phyloP scores from a whole-genome alignment of 2,113 vertebrate species.

The Callipepla squamata region DNA sequence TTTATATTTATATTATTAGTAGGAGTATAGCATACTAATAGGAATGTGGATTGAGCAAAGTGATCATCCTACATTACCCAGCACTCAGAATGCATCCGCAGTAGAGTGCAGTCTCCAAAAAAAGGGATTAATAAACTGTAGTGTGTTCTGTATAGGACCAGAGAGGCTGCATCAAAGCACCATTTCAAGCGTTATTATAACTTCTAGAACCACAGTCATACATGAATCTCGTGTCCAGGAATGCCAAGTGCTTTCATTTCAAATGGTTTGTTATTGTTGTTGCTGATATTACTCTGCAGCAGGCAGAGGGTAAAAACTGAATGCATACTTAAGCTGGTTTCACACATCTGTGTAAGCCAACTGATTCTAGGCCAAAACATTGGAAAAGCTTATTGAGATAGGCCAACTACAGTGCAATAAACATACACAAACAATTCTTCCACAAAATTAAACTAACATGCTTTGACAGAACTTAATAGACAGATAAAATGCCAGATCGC shows the following conservation, averaged over 20 bases:
- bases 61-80: not conserved
- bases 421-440: not conserved
- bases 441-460: not conserved
- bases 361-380: not conserved
- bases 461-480: not conserved
- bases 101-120: not conserved
- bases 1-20: not conserved
- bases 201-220: not conserved
- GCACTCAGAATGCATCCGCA: not conserved
- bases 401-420: not conserved
- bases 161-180: not conserved
- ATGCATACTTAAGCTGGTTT: not conserved
- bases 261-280: not conserved
- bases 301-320: not conserved
- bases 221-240: not conserved
- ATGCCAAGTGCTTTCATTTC: not conserved
- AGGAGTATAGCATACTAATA: not conserved
- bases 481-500: not conserved
- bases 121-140: not conserved
- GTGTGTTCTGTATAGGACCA: not conserved
- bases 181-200: accelerated
- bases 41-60: not conserved
- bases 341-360: not conserved
- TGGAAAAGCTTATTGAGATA: not conserved
- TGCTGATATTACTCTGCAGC: not conserved